Evolutionary conservation across 2,113 vertebrate species (phyloP).

Genomic region (Pleuronectes platessa): DNA sequence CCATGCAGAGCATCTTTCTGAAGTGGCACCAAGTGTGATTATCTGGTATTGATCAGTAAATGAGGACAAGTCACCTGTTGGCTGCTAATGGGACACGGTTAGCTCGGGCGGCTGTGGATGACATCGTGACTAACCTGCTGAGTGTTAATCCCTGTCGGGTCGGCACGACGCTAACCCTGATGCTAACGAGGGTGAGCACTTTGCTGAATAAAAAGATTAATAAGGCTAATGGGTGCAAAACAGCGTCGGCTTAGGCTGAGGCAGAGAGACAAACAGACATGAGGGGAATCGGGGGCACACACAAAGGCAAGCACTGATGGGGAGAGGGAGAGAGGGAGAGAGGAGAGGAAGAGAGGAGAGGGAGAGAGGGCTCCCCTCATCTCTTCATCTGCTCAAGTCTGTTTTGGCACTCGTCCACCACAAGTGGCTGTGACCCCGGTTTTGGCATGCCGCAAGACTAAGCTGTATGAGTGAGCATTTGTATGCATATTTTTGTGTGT

Average conservation of each 20-base stretch:
- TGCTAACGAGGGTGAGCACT: slow-evolving; percentile 65
- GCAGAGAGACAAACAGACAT: slow-evolving; percentile 51
- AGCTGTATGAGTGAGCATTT: slow-evolving; percentile 43
- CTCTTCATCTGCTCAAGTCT: slow-evolving; percentile 64
- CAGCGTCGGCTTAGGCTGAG: slow-evolving; percentile 53
- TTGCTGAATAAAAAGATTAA: slow-evolving; percentile 75
- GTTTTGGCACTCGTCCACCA: slow-evolving; percentile 63
- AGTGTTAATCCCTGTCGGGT: slow-evolving; percentile 65
- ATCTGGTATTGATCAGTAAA: slow-evolving; percentile 68
- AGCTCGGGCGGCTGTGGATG: slow-evolving; percentile 27
- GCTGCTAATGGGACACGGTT: slow-evolving; percentile 54
- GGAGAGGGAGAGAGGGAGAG: background rate
- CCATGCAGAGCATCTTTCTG: slow-evolving; percentile 17
- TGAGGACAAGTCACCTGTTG: slow-evolving; percentile 72
- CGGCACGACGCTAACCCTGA: slow-evolving; percentile 41
- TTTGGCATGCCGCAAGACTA: slow-evolving; percentile 58
- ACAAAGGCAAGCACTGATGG: slow-evolving; percentile 30
- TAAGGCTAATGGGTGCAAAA: slow-evolving; percentile 74
- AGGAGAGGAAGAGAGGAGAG: background rate
- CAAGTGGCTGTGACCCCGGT: slow-evolving; percentile 67
- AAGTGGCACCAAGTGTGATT: slow-evolving; percentile 64
- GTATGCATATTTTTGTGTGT: slow-evolving; percentile 19
- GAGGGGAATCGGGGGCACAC: slow-evolving; percentile 1
- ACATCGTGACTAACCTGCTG: slow-evolving; percentile 62
- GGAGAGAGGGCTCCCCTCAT: slow-evolving; percentile 48